Evolutionary conservation across 2,888 invertebrate species (phyloP), one percentile per base, ranked within the genome.

Genomic region (Liopterus haemorrhoidalis): DNA sequence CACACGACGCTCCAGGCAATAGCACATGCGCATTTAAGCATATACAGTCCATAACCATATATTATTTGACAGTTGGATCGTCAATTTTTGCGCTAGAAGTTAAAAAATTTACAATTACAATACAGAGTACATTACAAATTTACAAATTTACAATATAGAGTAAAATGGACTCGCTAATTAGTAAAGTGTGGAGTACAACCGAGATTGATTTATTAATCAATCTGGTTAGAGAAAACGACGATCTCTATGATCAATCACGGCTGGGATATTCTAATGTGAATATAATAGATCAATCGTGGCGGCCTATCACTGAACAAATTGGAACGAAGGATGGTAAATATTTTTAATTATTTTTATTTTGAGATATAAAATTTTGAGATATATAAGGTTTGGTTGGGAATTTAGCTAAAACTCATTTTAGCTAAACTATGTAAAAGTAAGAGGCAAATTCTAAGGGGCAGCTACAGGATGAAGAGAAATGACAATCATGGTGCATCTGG

Each of bases 121-220:
- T n/a, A n/a, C n/a, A n/a, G n/a, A n/a, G n/a, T n/a, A n/a, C n/a
- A n/a, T n/a, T n/a, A n/a, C n/a, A n/a, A n/a, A n/a, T n/a, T n/a
- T n/a, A n/a, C n/a, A n/a, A n/a, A n/a, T n/a, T n/a, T n/a, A n/a
- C n/a, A n/a, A n/a, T n/a, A n/a, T n/a, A n/a, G n/a, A n/a, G n/a
- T n/a, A n/a, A n/a, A n/a, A n/a, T n/a, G n/a, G n/a, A n/a, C n/a
- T n/a, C n/a, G n/a, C n/a, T 8, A 15, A 37, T 36, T 20, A 15
- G 9, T 4, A 36, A 37, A 24, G 15, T 25, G 11, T 15, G 24
- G 37, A 24, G 8, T 24, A 24, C 24, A 2, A 37, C 24, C 6
- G 37, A 24, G 12, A 37, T 37, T 37, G 24, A 24, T 37, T 15
- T 37, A 24, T 24, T 37, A 37, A 37, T 37, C 24, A 37, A 37